Evolutionary conservation across 2,113 vertebrate genomes (phyloP).

Genomic region (Anser brachyrhynchus): DNA sequence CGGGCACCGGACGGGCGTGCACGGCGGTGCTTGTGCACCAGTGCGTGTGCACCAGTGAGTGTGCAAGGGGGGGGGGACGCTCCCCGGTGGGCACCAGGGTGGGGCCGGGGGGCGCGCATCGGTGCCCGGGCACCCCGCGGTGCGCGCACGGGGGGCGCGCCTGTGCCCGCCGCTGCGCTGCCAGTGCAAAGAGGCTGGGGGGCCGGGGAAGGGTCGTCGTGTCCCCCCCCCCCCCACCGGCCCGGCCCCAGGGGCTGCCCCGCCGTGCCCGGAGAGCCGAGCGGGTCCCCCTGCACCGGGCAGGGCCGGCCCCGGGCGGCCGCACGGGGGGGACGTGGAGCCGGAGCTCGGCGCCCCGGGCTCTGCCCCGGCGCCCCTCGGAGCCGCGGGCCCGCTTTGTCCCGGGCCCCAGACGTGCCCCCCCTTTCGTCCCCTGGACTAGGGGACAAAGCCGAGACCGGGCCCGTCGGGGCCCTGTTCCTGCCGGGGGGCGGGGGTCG

Average conservation of each 20-base stretch:
- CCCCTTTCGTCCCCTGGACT: too few relatives aligned
- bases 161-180: neutral
- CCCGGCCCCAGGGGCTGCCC: neutral
- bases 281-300: neutral
- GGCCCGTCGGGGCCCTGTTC: neutral
- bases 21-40: neutral
- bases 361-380: neutral
- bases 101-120: neutral
- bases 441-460: neutral
- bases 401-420: neutral
- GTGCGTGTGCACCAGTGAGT: neutral
- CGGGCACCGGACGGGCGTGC: neutral
- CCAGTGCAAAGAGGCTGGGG: neutral
- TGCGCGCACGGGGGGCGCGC: neutral
- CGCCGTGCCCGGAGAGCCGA: neutral
- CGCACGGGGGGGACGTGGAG: constrained; percentile 58
- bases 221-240: too few relatives aligned
- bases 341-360: neutral
- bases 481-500: too few relatives aligned
- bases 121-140: neutral
- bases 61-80: neutral
- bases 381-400: neutral
- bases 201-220: neutral
- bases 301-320: neutral
- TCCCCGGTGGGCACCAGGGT: neutral